phyloP scores from a whole-genome alignment of 2,888 invertebrate genomes.

The Thereva nobilitata region DNA sequence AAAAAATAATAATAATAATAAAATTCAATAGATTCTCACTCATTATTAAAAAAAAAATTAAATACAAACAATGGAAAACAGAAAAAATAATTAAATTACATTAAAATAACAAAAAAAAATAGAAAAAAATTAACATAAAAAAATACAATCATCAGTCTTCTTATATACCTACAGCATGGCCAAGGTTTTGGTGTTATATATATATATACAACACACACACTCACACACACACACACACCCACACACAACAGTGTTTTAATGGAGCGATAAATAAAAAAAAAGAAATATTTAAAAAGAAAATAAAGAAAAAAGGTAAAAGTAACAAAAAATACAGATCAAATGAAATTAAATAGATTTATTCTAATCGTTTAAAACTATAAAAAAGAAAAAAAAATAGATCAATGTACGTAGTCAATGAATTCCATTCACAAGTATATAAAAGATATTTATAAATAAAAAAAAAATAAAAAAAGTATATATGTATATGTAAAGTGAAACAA shows the following conservation, averaged over 20 bases:
- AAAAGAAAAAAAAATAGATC: conserved; percentile 16
- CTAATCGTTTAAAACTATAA: conserved; percentile 2
- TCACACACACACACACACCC: no score
- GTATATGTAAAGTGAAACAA: conserved; percentile 7
- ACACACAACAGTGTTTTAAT: no score
- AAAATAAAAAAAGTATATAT: conserved; percentile 19
- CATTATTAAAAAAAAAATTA: background rate
- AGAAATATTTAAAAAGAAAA: background rate
- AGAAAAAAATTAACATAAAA: background rate
- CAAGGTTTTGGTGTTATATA: no score
- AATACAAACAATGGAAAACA: background rate
- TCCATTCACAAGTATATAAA: conserved; percentile 28
- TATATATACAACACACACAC: no score
- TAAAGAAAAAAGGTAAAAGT: background rate
- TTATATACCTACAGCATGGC: no score
- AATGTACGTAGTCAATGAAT: conserved; percentile 31
- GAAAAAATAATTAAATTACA: background rate
- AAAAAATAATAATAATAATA: conserved; percentile 5
- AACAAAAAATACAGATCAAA: background rate
- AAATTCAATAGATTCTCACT: background rate
- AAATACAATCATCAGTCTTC: background rate
- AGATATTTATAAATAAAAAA: no score
- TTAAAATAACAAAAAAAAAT: background rate
- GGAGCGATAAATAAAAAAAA: background rate
- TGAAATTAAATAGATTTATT: conserved; percentile 12